Evolutionary conservation across 2,113 vertebrate species (phyloP), one percentile per base, ranked within the genome.

Genomic region (Trematocara variabile): DNA sequence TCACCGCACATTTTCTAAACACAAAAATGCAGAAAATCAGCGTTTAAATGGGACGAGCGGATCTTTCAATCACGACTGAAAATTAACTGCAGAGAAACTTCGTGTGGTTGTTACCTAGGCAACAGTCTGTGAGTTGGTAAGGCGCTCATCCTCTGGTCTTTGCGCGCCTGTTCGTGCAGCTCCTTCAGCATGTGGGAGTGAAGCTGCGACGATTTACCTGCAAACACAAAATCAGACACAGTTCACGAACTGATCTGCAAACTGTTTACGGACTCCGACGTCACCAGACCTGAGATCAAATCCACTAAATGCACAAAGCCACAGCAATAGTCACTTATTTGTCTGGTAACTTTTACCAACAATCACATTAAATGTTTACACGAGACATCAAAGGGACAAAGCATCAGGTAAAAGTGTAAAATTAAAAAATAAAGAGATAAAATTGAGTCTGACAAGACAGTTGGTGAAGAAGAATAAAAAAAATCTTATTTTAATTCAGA

Each of bases 201-300:
- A 28, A 98, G 96, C 92, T 98, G 97, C 2, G 96, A 94, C 0
- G 97, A 97, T 94, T 98, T 98, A 60, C 98, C 98, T 98, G 88
- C 1, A 81, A 63, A 77, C 48, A 2, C 30, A 41, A 10, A 34
- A 46, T 14, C 18, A 41, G n/a, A 48, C 8, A 5, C 18, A 25
- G 7, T 39, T 60, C 16, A 41, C 11, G 2, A 70, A 44, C 39
- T 0, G 65, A 70, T 46, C 39, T 28, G 65, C 65, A 41, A 41
- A 8, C 11, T 70, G 63, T 44, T 70, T 70, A 70, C 20, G 9
- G 3, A 25, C 39, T 25, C 39, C 1, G 9, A 18, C 41, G 4
- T 46, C 22, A 48, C 0, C 41, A 16, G 41, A 46, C 41, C 22
- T 0, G 14, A 28, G 68, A 30, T 30, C 39, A 30, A 30, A 75